phyloP scores from a whole-genome alignment of 1,140 invertebrate genomes.

The Rhyacophila brunnea region DNA sequence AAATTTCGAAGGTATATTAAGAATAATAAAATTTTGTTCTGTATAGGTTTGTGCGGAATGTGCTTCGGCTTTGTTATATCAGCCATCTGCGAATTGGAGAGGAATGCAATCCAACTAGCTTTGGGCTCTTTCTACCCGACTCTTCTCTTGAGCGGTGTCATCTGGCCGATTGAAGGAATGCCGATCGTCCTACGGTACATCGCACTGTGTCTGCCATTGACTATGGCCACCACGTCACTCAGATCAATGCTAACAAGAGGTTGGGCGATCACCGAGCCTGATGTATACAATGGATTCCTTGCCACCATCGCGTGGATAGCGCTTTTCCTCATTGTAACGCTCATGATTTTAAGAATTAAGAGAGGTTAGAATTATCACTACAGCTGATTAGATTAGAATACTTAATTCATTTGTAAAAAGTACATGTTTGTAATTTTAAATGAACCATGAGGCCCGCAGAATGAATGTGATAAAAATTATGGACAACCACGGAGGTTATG shows the following conservation, averaged over 20 bases:
- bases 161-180: slow-evolving; percentile 88
- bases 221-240: slow-evolving; percentile 86
- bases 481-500: too few species aligned
- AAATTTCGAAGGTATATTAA: too few species aligned
- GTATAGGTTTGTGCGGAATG: slow-evolving; percentile 81
- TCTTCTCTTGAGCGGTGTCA: slow-evolving; percentile 85
- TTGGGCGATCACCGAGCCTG: slow-evolving; percentile 77
- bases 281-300: slow-evolving; percentile 87
- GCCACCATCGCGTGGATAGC: slow-evolving; percentile 86
- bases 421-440: too few species aligned
- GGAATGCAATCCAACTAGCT: slow-evolving; percentile 91
- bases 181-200: slow-evolving; percentile 79
- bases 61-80: slow-evolving; percentile 93
- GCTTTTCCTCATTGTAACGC: slow-evolving; percentile 79
- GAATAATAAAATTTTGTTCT: background rate
- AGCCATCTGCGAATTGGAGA: slow-evolving; percentile 86
- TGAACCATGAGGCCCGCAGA: too few species aligned
- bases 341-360: slow-evolving; percentile 76
- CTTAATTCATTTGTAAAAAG: too few species aligned
- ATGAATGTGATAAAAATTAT: too few species aligned
- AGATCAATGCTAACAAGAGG: slow-evolving; percentile 87
- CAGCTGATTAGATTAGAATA: too few species aligned
- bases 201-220: slow-evolving; percentile 82
- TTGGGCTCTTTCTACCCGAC: slow-evolving; percentile 94
- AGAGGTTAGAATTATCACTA: slow-evolving; percentile 53